Conservation (phyloP, 2,888 invertebrate genomes). For the Acrobasis consociella region DNA sequence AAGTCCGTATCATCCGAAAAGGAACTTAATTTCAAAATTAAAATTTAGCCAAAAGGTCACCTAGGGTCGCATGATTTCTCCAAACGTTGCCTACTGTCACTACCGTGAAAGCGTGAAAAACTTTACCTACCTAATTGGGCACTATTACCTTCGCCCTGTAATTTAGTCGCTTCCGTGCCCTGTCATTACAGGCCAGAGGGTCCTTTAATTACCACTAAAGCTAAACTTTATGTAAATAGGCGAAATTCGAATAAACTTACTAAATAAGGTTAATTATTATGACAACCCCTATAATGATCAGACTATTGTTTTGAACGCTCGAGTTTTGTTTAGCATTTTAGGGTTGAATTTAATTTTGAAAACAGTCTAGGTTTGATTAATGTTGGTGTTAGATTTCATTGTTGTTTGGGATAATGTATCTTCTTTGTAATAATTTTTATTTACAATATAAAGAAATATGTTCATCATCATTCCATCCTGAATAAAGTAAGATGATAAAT, state of each 20-base stretch:
- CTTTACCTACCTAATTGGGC: constrained; percentile 21
- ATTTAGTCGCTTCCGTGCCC: constrained; percentile 23
- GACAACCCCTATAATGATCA: constrained; percentile 24
- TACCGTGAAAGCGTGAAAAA: constrained; percentile 11
- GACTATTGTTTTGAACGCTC: constrained; percentile 16
- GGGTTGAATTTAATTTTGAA: not conserved
- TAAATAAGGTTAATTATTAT: constrained; percentile 44
- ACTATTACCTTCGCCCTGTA: constrained; percentile 21
- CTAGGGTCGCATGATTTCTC: constrained; percentile 37
- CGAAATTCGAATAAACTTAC: constrained; percentile 44
- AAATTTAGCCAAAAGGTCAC: not conserved
- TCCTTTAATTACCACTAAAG: constrained; percentile 41
- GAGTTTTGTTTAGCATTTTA: not conserved
- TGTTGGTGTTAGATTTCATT: not conserved
- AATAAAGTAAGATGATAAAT: too few relatives aligned
- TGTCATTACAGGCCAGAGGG: constrained; percentile 39
- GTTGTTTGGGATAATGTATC: not conserved
- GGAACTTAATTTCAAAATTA: too few relatives aligned
- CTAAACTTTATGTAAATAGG: constrained; percentile 44
- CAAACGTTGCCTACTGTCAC: not conserved
- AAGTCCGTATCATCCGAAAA: too few relatives aligned
- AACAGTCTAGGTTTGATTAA: not conserved
- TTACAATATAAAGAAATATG: too few relatives aligned
- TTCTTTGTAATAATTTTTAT: too few relatives aligned
- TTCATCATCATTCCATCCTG: too few relatives aligned